phyloP scores from a whole-genome alignment of 2,888 invertebrate species.

The Eledone cirrhosa region DNA sequence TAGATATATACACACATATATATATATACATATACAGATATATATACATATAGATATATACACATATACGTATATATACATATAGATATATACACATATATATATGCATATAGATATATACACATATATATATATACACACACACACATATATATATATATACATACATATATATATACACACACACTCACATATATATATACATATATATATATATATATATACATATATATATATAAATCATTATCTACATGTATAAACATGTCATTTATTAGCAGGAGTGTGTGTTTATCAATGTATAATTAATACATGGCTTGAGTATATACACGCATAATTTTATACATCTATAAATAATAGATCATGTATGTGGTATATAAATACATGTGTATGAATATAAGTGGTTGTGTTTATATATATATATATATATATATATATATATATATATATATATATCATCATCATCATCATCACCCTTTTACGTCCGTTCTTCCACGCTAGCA shows the following conservation, averaged over 20 bases:
- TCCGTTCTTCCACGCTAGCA: too few species aligned
- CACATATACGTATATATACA: background rate
- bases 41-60: background rate
- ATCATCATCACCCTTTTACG: too few species aligned
- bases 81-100: background rate
- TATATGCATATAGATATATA: background rate
- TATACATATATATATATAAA: slow-evolving; percentile 6
- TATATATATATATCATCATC: too few species aligned
- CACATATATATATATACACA: background rate
- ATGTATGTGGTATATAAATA: too few species aligned
- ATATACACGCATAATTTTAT: background rate
- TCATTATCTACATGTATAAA: background rate
- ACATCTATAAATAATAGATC: too few species aligned
- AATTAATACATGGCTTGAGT: background rate
- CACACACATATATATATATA: background rate
- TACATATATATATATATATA: slow-evolving; percentile 3
- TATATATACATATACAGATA: background rate
- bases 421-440: too few species aligned
- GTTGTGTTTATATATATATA: too few species aligned
- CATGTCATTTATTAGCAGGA: background rate
- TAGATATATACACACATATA: background rate
- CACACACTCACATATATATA: background rate
- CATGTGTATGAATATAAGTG: too few species aligned
- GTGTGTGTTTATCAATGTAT: background rate
- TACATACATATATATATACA: background rate